Conservation (phyloP, 2,797 vertebrate genomes). For the Discoglossus pictus region DNA sequence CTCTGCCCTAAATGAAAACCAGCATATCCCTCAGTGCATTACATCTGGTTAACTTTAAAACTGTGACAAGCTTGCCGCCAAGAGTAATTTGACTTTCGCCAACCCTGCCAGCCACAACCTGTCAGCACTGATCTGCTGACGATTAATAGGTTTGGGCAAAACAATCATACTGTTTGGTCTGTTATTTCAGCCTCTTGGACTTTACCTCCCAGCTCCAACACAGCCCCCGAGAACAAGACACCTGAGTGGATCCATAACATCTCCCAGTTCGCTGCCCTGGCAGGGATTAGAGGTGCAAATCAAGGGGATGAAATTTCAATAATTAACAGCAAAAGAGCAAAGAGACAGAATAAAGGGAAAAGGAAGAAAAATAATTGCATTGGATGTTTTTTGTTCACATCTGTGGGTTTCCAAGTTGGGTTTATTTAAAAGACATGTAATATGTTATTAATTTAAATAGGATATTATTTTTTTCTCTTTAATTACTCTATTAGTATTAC, state of each 20-base stretch:
- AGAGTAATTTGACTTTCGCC: slow-evolving; percentile 17
- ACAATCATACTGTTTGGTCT: slow-evolving; percentile 35
- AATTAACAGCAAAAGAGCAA: slow-evolving; percentile 39
- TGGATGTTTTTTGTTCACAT: slow-evolving; percentile 41
- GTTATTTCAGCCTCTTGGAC: slow-evolving; percentile 48
- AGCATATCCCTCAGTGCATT: not conserved
- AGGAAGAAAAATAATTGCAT: slow-evolving; percentile 19
- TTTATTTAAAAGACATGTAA: slow-evolving; percentile 26
- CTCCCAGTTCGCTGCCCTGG: slow-evolving; percentile 34
- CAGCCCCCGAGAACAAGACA: slow-evolving; percentile 39
- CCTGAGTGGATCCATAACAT: slow-evolving; percentile 46
- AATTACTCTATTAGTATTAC: slow-evolving; percentile 39
- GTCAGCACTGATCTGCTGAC: slow-evolving; percentile 22
- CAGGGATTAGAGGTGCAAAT: slow-evolving; percentile 49
- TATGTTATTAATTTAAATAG: slow-evolving; percentile 47
- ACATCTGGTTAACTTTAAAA: slow-evolving; percentile 39
- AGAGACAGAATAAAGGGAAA: slow-evolving; percentile 8
- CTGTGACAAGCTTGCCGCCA: slow-evolving; percentile 26
- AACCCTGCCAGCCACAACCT: slow-evolving; percentile 16
- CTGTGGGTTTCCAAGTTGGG: slow-evolving; percentile 26
- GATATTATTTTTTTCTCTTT: slow-evolving; percentile 34
- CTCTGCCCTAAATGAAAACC: slow-evolving; percentile 41
- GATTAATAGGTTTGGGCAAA: slow-evolving; percentile 22
- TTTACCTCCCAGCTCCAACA: slow-evolving; percentile 38
- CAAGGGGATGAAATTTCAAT: slow-evolving; percentile 49